Evolutionary conservation across 2,888 invertebrate genomes (phyloP).

Genomic region (Linnaemya tessellans): DNA sequence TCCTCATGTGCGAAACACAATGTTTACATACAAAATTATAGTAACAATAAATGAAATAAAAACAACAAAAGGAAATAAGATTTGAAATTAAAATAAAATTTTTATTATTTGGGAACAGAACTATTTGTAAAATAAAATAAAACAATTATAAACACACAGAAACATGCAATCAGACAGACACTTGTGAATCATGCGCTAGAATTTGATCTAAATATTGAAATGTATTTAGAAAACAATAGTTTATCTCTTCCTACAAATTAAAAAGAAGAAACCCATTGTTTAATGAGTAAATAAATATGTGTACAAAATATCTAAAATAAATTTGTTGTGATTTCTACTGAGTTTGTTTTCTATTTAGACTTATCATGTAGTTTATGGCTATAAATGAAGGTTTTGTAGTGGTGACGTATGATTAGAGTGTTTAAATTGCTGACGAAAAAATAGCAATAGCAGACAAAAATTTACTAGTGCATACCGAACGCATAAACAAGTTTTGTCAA

Average conservation of each 20-base stretch:
- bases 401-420: conserved; percentile 38
- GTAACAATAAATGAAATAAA: conserved; percentile 39
- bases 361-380: conserved; percentile 8
- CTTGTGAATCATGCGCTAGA: conserved; percentile 27
- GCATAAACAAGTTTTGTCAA: too few relatives aligned
- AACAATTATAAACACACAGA: neutral
- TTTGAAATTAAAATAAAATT: conserved; percentile 15
- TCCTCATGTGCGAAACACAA: neutral
- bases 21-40: conserved; percentile 33
- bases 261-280: conserved; percentile 24
- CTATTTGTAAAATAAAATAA: conserved; percentile 21
- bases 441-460: too few relatives aligned
- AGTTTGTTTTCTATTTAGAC: neutral
- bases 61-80: conserved; percentile 12
- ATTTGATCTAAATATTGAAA: conserved; percentile 41
- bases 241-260: conserved; percentile 32
- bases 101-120: conserved; percentile 14
- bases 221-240: conserved; percentile 53
- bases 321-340: conserved; percentile 17
- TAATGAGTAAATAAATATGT: conserved; percentile 52
- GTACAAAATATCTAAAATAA: conserved; percentile 22
- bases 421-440: too few relatives aligned
- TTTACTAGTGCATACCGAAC: too few relatives aligned
- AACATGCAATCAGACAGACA: conserved; percentile 6
- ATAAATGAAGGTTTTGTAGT: conserved; percentile 6